These are phyloP conservation scores for Argyrosomus regius DNA, from an alignment of 2,797 vertebrate genomes.

Conservation along the genomic window DNA sequence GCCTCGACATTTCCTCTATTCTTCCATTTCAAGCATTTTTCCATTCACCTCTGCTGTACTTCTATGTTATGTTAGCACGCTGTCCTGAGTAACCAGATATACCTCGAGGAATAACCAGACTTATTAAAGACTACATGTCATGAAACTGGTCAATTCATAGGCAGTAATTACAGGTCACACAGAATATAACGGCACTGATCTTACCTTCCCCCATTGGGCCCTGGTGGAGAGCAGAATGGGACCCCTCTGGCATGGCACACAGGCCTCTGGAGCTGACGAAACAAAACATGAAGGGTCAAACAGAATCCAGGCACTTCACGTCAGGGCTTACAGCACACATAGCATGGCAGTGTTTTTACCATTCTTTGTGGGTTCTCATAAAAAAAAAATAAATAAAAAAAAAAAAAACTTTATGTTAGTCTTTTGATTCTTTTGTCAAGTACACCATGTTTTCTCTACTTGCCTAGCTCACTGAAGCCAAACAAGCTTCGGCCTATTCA, in stretches of 20 bases:
- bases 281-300: conserved; percentile 62
- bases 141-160: conserved; percentile 33
- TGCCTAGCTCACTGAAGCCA: conserved; percentile 20
- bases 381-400: conserved; percentile 5
- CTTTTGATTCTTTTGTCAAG: conserved; percentile 15
- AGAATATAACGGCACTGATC: conserved; percentile 28
- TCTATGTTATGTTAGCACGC: conserved; percentile 42
- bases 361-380: conserved; percentile 5
- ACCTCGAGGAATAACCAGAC: conserved; percentile 27
- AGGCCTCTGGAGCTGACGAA: conserved; percentile 78
- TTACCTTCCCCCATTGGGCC: conserved; percentile 89
- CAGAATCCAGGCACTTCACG: conserved; percentile 30
- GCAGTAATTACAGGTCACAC: conserved; percentile 24
- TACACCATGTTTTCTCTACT: conserved; percentile 42
- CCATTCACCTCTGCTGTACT: conserved; percentile 59
- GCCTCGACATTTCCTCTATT: conserved; percentile 72
- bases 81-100: conserved; percentile 44
- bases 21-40: conserved; percentile 68
- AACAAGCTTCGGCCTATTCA: conserved; percentile 55
- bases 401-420: conserved; percentile 7
- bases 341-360: conserved; percentile 26
- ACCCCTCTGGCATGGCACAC: conserved; percentile 88
- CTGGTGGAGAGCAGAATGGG: conserved; percentile 79
- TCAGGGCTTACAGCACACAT: conserved; percentile 26
- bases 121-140: conserved; percentile 31